Evolutionary conservation across 2,797 vertebrate genomes (phyloP).

Genomic region (Euthynnus affinis): DNA sequence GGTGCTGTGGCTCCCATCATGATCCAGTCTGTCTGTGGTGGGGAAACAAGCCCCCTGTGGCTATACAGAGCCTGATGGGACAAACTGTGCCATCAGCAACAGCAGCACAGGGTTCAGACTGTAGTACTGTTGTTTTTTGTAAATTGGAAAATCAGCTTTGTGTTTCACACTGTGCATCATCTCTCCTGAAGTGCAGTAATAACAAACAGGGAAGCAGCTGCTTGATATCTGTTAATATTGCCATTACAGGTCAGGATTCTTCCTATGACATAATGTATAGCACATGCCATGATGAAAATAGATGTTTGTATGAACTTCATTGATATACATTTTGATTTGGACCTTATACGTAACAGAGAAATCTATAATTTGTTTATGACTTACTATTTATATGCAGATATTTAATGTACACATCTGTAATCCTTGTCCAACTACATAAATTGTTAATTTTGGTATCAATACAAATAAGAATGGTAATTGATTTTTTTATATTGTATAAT

Average conservation of each 20-base stretch:
- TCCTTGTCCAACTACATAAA: neutral
- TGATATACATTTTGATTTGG: neutral
- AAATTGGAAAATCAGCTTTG: neutral
- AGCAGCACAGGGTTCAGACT: conserved; percentile 1
- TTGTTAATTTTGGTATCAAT: neutral
- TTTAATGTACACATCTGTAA: too few species aligned
- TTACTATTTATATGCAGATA: neutral
- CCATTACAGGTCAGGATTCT: neutral
- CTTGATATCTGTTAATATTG: neutral
- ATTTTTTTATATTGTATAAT: neutral
- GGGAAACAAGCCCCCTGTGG: conserved; percentile 44
- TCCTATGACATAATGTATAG: neutral
- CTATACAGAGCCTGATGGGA: conserved; percentile 36
- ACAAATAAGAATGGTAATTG: neutral
- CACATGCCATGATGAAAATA: too few species aligned
- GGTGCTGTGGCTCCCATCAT: conserved; percentile 48
- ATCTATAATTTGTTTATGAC: neutral
- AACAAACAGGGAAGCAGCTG: neutral
- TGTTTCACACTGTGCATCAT: neutral
- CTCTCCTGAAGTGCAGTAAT: neutral
- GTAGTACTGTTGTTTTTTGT: neutral
- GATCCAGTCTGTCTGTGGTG: conserved; percentile 57
- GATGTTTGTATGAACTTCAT: too few species aligned
- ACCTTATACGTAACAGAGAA: neutral
- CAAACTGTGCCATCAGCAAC: conserved; percentile 24